phyloP scores from a whole-genome alignment of 1,140 invertebrate species.

The Drosophila eugracilis region DNA sequence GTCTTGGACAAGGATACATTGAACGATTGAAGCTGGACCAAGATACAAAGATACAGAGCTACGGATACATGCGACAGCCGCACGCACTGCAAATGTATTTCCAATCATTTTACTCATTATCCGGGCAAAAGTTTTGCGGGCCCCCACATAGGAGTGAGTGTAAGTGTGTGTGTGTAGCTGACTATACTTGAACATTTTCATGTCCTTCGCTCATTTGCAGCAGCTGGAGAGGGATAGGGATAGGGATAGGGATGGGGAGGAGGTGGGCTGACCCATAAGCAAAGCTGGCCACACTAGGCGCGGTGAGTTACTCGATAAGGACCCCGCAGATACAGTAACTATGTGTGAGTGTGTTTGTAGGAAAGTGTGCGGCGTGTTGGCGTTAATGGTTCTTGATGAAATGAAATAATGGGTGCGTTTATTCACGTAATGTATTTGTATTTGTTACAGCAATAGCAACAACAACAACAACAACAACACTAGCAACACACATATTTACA shows the following conservation, averaged over 20 bases:
- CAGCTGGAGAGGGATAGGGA: conserved; percentile 20
- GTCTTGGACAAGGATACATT: conserved; percentile 38
- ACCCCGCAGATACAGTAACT: conserved; percentile 9
- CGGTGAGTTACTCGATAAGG: conserved; percentile 32
- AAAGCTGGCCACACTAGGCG: conserved; percentile 65
- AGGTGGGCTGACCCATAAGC: not conserved
- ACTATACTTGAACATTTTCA: conserved; percentile 64
- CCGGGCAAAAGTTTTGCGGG: conserved; percentile 70
- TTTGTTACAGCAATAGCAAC: conserved; percentile 71
- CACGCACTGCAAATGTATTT: conserved; percentile 80
- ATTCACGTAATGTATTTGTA: conserved; percentile 84
- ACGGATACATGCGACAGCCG: conserved; percentile 56
- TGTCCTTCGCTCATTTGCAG: conserved; percentile 62
- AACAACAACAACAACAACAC: conserved; percentile 23
- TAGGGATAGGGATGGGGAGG: not conserved
- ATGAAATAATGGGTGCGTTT: conserved; percentile 84
- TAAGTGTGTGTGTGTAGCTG: conserved; percentile 2
- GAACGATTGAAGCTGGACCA: conserved; percentile 22
- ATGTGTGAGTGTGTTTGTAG: conserved; percentile 6
- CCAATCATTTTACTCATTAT: conserved; percentile 83
- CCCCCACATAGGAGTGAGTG: conserved; percentile 15
- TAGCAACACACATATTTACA: conserved; percentile 76
- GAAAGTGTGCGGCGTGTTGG: conserved; percentile 64
- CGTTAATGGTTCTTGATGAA: conserved; percentile 83
- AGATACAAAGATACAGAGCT: conserved; percentile 13